A percentile compares a stretch with the other conserved stretches of the same genome.
These are phyloP conservation scores for Rhombomys opimus DNA, from an alignment of 2,113 vertebrate genomes.

Conservation along the genomic window DNA sequence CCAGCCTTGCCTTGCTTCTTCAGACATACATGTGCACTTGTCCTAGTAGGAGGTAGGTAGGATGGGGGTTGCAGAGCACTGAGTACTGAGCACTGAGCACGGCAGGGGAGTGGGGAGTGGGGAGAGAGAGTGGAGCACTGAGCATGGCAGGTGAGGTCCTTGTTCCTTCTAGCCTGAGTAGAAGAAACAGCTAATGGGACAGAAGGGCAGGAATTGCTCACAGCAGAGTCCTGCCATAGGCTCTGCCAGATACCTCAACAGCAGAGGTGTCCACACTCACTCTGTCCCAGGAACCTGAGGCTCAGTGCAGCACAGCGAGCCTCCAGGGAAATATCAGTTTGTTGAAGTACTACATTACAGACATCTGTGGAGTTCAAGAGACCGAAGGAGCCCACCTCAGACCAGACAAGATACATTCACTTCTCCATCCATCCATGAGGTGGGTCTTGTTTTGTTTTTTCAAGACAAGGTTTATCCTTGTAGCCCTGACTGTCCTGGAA, in stretches of 20 bases:
- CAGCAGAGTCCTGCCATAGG: not conserved
- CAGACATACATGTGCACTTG: rapidly evolving
- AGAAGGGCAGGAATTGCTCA: not conserved
- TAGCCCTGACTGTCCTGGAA: not conserved
- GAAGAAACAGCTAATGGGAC: not conserved
- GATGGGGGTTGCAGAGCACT: not conserved
- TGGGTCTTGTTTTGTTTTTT: not conserved
- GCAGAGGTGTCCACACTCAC: not conserved
- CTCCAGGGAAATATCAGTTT: no score
- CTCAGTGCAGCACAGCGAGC: not conserved
- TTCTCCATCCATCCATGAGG: not conserved
- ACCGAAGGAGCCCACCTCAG: not conserved
- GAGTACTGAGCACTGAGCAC: not conserved
- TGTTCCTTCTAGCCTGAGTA: not conserved
- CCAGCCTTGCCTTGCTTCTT: not conserved
- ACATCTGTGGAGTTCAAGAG: not conserved
- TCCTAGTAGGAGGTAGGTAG: not conserved
- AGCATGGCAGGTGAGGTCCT: not conserved
- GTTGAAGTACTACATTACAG: not conserved
- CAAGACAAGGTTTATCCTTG: not conserved
- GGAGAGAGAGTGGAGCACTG: not conserved
- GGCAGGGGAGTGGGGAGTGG: not conserved
- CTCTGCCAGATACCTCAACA: not conserved
- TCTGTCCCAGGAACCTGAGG: not conserved
- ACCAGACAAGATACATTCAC: not conserved